Evolutionary conservation across 2,888 invertebrate species (phyloP).

Genomic region (Ennomos erosarius): DNA sequence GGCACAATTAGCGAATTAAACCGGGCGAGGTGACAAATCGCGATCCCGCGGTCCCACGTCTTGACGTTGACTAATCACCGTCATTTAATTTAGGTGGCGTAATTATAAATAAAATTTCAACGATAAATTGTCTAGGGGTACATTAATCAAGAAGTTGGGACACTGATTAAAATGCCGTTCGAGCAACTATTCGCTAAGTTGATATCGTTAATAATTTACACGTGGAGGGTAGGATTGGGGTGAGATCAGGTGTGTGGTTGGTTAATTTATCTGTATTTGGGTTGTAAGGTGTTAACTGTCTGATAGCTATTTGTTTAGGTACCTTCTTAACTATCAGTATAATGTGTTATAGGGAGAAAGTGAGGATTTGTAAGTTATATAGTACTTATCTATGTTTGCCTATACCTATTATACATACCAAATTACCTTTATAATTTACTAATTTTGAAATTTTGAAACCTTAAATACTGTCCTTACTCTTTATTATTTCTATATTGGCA

Average conservation of each 20-base stretch:
- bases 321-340: conserved; percentile 1
- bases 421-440: too few relatives aligned
- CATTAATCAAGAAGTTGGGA: conserved; percentile 86
- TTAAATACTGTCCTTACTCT: too few relatives aligned
- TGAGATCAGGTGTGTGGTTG: conserved; percentile 70
- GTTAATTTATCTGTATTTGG: conserved; percentile 40
- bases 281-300: conserved; percentile 32
- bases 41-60: conserved; percentile 70
- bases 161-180: conserved; percentile 86
- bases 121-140: conserved; percentile 80
- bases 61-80: conserved; percentile 82
- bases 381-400: neutral
- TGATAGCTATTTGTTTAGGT: conserved; percentile 26
- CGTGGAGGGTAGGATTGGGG: conserved; percentile 63
- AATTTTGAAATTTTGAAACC: too few relatives aligned
- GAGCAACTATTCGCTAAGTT: conserved; percentile 81
- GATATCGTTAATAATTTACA: conserved; percentile 84
- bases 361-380: neutral
- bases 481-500: too few relatives aligned
- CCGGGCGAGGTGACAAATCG: conserved; percentile 82
- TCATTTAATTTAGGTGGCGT: conserved; percentile 81
- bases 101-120: conserved; percentile 85
- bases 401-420: too few relatives aligned
- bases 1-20: conserved; percentile 82
- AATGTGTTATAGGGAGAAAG: neutral